Conservation (phyloP, 2,888 invertebrate genomes). For the Bombylius discolor region DNA sequence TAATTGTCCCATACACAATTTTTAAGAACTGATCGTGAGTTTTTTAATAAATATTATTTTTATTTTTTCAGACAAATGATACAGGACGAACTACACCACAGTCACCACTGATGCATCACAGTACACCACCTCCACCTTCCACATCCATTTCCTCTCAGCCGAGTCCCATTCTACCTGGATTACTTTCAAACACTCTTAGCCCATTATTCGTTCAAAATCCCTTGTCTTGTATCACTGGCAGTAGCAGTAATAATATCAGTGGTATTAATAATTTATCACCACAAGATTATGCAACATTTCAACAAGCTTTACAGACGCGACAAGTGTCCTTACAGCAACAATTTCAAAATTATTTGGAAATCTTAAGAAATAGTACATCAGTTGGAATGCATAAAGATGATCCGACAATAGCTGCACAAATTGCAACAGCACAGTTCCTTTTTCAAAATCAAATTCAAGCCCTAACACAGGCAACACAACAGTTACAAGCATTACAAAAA, state of each 20-base stretch:
- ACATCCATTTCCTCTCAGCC: slow-evolving; percentile 14
- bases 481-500: slow-evolving; percentile 67
- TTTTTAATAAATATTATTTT: neutral
- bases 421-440: slow-evolving; percentile 54
- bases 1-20: too few relatives aligned
- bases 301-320: slow-evolving; percentile 32
- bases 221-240: slow-evolving; percentile 17
- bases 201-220: slow-evolving; percentile 22
- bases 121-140: slow-evolving; percentile 15
- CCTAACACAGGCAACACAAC: slow-evolving; percentile 72
- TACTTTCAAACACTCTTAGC: slow-evolving; percentile 15
- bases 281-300: slow-evolving; percentile 31
- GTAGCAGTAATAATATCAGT: slow-evolving; percentile 12
- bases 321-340: slow-evolving; percentile 35
- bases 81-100: slow-evolving; percentile 30
- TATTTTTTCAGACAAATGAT: slow-evolving; percentile 24
- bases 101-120: slow-evolving; percentile 14
- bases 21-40: neutral
- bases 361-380: slow-evolving; percentile 22
- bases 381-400: slow-evolving; percentile 25
- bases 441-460: slow-evolving; percentile 62
- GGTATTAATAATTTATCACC: slow-evolving; percentile 22
- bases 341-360: slow-evolving; percentile 33
- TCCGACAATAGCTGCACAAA: slow-evolving; percentile 27
- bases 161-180: slow-evolving; percentile 4